Base-by-base conservation (phyloP, 2,113 vertebrate genomes). In the Protobothrops mucrosquamatus region DNA sequence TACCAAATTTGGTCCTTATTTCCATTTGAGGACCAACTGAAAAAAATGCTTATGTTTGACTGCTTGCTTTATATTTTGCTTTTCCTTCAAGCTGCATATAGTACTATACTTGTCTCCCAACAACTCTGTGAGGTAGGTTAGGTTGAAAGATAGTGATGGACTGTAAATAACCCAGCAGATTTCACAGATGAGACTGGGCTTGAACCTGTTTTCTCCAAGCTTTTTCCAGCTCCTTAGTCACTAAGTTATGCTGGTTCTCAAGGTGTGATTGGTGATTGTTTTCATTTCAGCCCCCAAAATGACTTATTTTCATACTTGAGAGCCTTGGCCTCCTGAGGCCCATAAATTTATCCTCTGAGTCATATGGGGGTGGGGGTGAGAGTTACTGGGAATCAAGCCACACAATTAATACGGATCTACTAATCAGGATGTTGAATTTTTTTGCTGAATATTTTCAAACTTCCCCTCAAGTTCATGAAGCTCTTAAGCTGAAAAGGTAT, bases 281-380 rank as follows among this genome's bases (percentile, higher is more conserved):
- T 51, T 55, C 48, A 26, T 88, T 85, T 29, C 20, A 2, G 61
- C 22, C 86, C 88, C 86, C 29, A 55, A 94, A 20, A 87, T 91
- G 86, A 86, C 92, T 94, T 92, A 92, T 90, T 94, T 93, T 92
- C 95, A 91, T 92, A 89, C 55, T 89, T 61, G 85, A 81, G 94
- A 92, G 90, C 91, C 92, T 94, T 91, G 93, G 69, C 86, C 92
- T 93, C 93, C 89, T 90, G 55, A 74, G 94, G 94, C 69, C 94
- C 89, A 89, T 61, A 7, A 89, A 92, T 55, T 23, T n/a, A 51
- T 85, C 39, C 46, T 94, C 91, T 97, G 96, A 97, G 74, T 95
- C 96, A 96, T 81, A 85, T 85, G 51, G 51, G 85, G n/a, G 54
- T 54, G 61, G 34, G 26, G 57, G 39, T 85, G 88, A 46, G 46